Evolutionary conservation across 2,113 vertebrate genomes (phyloP).

Genomic region (Ia io): DNA sequence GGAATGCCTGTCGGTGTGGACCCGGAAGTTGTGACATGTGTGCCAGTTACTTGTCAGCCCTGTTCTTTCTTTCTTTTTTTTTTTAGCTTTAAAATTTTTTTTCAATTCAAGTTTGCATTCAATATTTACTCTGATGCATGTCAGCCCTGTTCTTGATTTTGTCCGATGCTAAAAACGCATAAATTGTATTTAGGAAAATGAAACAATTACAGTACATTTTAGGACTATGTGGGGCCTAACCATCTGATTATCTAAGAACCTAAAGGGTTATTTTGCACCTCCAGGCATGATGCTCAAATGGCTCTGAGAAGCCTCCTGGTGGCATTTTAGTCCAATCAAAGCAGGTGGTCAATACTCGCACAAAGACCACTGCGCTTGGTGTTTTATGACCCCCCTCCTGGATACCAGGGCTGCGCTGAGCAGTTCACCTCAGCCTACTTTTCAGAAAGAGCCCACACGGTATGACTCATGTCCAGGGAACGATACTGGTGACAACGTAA

Average conservation of each 20-base stretch:
- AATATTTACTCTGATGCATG: background rate
- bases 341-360: background rate
- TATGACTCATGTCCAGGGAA: background rate
- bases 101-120: background rate
- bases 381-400: background rate
- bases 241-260: background rate
- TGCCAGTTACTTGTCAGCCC: background rate
- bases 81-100: background rate
- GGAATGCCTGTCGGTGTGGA: background rate
- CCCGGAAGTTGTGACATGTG: background rate
- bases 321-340: background rate
- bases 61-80: background rate
- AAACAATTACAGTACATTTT: conserved; percentile 25
- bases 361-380: background rate
- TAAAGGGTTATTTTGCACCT: background rate
- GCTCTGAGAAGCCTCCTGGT: background rate
- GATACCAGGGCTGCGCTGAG: background rate
- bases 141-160: background rate
- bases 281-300: background rate
- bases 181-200: background rate
- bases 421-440: background rate
- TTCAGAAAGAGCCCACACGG: background rate
- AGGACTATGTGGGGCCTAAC: background rate
- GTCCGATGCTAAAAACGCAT: background rate
- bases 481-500: background rate